Percentiles rank a stretch among this genome's conserved stretches.
phyloP scores from a whole-genome alignment of 2,888 invertebrate genomes.

The Chromoteleia sp. region DNA sequence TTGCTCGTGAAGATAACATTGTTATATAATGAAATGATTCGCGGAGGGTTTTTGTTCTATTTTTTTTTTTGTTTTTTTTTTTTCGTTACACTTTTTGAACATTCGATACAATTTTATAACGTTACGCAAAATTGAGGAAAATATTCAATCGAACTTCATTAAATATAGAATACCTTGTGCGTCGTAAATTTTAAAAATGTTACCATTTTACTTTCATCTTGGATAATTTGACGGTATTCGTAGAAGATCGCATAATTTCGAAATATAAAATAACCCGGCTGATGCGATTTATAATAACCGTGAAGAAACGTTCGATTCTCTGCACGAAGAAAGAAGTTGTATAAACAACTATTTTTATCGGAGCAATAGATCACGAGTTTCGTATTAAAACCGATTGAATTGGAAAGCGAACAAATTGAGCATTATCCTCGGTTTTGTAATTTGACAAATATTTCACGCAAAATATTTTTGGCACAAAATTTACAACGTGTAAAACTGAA shows the following conservation, averaged over 20 bases:
- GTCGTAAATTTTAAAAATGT: conserved; percentile 25
- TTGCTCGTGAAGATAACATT: too few relatives aligned
- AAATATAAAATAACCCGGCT: conserved; percentile 11
- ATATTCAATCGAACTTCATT: conserved; percentile 28
- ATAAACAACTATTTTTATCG: conserved; percentile 6
- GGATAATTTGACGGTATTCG: conserved; percentile 14
- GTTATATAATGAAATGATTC: too few relatives aligned
- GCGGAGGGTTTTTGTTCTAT: too few relatives aligned
- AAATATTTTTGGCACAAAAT: too few relatives aligned
- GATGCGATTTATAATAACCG: conserved; percentile 26
- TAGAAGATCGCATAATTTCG: conserved; percentile 1
- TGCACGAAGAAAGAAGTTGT: background rate
- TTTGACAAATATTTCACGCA: too few relatives aligned
- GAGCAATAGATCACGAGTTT: background rate
- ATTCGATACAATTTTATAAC: conserved; percentile 15
- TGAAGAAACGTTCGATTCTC: conserved; percentile 20
- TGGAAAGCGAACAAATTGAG: too few relatives aligned
- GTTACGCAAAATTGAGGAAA: background rate
- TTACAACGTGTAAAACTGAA: too few relatives aligned
- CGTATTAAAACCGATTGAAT: conserved; percentile 1
- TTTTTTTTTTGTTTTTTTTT: too few relatives aligned
- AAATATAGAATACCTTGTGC: conserved; percentile 19
- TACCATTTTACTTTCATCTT: conserved; percentile 12
- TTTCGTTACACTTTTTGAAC: conserved; percentile 3
- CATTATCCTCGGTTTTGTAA: too few relatives aligned